Evolutionary conservation across 2,797 vertebrate genomes (phyloP).

Genomic region (Allobates femoralis): DNA sequence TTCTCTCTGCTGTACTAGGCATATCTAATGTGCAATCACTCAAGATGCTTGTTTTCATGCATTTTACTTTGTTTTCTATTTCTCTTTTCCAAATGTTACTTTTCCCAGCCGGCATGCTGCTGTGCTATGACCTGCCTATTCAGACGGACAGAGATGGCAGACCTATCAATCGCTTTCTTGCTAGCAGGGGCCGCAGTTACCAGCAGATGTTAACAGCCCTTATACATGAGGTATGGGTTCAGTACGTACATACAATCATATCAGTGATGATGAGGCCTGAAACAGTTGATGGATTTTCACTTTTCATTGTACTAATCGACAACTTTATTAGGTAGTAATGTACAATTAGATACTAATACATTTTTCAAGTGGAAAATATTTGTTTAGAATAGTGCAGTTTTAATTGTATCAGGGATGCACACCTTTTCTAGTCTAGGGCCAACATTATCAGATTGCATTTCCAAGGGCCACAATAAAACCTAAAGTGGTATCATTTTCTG

Average conservation of each 20-base stretch:
- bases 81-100: neutral
- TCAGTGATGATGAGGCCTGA: neutral
- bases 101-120: slow-evolving; percentile 86
- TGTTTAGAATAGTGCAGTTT: too few relatives aligned
- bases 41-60: neutral
- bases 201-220: slow-evolving; percentile 88
- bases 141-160: slow-evolving; percentile 87
- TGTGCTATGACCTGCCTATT: slow-evolving; percentile 87
- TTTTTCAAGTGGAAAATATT: too few relatives aligned
- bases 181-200: slow-evolving; percentile 86
- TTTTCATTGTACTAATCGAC: neutral
- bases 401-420: too few relatives aligned
- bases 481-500: too few relatives aligned
- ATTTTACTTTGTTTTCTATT: neutral
- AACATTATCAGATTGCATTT: too few relatives aligned
- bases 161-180: slow-evolving; percentile 84
- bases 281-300: neutral
- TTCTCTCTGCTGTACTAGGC: neutral
- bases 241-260: neutral
- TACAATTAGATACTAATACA: too few relatives aligned
- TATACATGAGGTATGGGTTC: slow-evolving; percentile 89
- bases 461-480: too few relatives aligned
- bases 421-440: too few relatives aligned
- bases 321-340: neutral
- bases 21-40: neutral